These are phyloP conservation scores for Perca schrenkii DNA, from an alignment of 2,113 vertebrate genomes.

Conservation along the genomic window DNA sequence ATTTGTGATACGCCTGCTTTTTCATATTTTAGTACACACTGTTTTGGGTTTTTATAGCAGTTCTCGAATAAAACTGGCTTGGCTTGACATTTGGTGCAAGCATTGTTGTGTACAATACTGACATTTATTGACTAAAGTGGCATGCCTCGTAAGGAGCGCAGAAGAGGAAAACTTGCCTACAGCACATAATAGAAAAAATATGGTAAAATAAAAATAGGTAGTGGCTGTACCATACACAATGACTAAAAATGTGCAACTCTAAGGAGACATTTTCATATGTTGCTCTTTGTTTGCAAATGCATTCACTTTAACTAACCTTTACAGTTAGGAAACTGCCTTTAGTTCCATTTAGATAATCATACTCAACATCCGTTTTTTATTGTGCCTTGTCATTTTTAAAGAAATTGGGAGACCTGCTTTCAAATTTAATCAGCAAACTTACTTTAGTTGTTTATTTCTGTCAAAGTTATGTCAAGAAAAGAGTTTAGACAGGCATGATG, in stretches of 20 bases:
- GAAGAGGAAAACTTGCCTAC: background rate
- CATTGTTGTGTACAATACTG: background rate
- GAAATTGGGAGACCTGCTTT: background rate
- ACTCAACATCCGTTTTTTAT: background rate
- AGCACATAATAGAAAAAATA: background rate
- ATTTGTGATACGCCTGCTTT: background rate
- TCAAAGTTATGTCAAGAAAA: background rate
- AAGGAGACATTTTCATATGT: background rate
- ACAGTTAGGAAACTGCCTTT: background rate
- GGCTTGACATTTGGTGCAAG: background rate
- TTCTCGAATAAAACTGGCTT: background rate
- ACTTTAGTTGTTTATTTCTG: background rate
- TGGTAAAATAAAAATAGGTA: background rate
- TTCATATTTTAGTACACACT: background rate
- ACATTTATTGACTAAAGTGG: slow-evolving; percentile 20
- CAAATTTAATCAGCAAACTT: background rate
- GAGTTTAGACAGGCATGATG: background rate
- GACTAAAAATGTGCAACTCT: background rate
- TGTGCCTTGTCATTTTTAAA: background rate
- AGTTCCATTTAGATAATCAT: background rate
- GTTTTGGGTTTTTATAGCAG: background rate
- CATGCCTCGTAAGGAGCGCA: background rate
- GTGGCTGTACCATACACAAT: background rate
- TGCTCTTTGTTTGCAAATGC: background rate
- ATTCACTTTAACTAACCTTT: background rate